Conservation (phyloP, 1,140 invertebrate species). For the Cydia pomonella region DNA sequence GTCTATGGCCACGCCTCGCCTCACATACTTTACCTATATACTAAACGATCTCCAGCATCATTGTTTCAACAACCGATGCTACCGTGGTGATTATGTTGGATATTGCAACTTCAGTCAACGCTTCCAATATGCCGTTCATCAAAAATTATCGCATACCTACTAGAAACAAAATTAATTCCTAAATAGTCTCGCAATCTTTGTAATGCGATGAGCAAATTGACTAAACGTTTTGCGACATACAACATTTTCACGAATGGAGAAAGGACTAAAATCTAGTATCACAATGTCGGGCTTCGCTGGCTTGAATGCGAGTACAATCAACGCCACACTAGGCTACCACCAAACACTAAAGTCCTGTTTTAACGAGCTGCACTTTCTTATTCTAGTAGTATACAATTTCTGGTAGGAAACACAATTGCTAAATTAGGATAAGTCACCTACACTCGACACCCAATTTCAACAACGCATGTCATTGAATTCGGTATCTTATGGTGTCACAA, state of each 20-base stretch:
- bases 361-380: conserved; percentile 35
- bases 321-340: conserved; percentile 43
- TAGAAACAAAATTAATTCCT: conserved; percentile 8
- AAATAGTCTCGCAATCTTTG: conserved; percentile 10
- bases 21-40: conserved; percentile 70
- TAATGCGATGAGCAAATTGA: conserved; percentile 3
- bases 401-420: conserved; percentile 15
- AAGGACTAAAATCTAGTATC: conserved; percentile 80
- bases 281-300: conserved; percentile 75
- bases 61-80: conserved; percentile 63
- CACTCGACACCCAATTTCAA: conserved; percentile 12
- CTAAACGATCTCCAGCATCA: conserved; percentile 69
- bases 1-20: conserved; percentile 69
- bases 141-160: not conserved
- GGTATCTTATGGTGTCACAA: conserved; percentile 21
- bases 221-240: conserved; percentile 45
- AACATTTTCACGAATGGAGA: conserved; percentile 61
- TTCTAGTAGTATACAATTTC: conserved; percentile 29
- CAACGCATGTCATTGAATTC: not conserved
- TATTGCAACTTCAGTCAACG: conserved; percentile 43
- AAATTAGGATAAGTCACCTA: conserved; percentile 29
- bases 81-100: conserved; percentile 50
- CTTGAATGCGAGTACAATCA: conserved; percentile 64
- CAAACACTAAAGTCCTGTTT: conserved; percentile 26
- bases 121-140: conserved; percentile 17